These are phyloP conservation scores for Chironomus tentans DNA, from an alignment of 2,888 invertebrate species.

Conservation along the genomic window DNA sequence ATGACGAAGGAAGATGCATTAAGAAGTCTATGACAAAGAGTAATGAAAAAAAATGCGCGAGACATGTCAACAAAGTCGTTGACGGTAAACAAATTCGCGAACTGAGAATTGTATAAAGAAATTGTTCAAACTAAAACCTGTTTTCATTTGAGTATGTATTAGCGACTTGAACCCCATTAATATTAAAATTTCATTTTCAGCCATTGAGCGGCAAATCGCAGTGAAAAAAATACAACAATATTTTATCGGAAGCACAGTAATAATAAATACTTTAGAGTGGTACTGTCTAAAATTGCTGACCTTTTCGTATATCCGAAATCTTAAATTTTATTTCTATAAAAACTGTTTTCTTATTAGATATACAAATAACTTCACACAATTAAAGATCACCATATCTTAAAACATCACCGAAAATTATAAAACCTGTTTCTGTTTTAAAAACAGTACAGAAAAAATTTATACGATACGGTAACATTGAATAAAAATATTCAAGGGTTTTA, in stretches of 20 bases:
- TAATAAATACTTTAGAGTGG: background rate
- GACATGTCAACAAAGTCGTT: constrained; percentile 25
- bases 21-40: background rate
- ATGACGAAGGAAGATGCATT: background rate
- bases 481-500: constrained; percentile 13
- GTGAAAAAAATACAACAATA: no score
- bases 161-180: background rate
- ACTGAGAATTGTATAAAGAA: no score
- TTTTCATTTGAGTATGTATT: background rate
- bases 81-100: constrained; percentile 24
- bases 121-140: background rate
- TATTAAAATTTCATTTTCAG: no score
- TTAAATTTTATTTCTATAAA: no score
- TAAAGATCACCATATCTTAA: background rate
- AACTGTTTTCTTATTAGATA: background rate
- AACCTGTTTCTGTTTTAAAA: background rate
- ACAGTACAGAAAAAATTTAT: background rate
- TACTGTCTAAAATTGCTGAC: background rate
- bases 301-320: background rate
- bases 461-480: background rate
- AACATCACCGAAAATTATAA: background rate
- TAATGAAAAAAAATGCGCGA: background rate
- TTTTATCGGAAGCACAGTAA: no score
- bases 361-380: background rate
- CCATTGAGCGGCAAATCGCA: no score